phyloP scores from a whole-genome alignment of 1,140 invertebrate species.

The Spodoptera frugiperda region DNA sequence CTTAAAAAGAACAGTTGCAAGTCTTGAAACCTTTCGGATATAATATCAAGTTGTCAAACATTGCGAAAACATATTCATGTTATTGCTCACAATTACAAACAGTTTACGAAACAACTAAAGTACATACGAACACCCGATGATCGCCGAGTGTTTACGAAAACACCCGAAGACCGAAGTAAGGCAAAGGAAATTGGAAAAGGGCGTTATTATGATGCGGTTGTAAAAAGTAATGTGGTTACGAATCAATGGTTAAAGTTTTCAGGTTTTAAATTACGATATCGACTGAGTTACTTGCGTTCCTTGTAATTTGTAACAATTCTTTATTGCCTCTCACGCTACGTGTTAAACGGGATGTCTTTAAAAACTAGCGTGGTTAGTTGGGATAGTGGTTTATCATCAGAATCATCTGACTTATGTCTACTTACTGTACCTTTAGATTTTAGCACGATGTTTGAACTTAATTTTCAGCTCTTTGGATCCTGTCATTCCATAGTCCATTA shows the following conservation, averaged over 20 bases:
- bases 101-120: not conserved
- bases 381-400: too few species aligned
- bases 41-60: too few species aligned
- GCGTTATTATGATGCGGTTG: constrained; percentile 42
- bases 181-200: constrained; percentile 16
- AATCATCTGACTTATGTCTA: too few species aligned
- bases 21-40: too few species aligned
- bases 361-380: too few species aligned
- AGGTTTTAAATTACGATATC: constrained; percentile 51
- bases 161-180: constrained; percentile 2
- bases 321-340: constrained; percentile 14
- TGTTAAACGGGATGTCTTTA: not conserved
- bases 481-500: too few species aligned
- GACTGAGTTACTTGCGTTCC: constrained; percentile 31
- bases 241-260: constrained; percentile 46
- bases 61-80: too few species aligned
- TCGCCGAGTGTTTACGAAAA: constrained; percentile 25
- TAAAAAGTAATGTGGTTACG: constrained; percentile 48
- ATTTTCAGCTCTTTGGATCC: not conserved
- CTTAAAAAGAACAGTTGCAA: too few species aligned
- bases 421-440: too few species aligned
- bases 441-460: too few species aligned
- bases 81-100: not conserved
- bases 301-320: constrained; percentile 20
- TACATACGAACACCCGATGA: constrained; percentile 3